Conservation (phyloP, 2,113 vertebrate species). For the Axis porcinus region DNA sequence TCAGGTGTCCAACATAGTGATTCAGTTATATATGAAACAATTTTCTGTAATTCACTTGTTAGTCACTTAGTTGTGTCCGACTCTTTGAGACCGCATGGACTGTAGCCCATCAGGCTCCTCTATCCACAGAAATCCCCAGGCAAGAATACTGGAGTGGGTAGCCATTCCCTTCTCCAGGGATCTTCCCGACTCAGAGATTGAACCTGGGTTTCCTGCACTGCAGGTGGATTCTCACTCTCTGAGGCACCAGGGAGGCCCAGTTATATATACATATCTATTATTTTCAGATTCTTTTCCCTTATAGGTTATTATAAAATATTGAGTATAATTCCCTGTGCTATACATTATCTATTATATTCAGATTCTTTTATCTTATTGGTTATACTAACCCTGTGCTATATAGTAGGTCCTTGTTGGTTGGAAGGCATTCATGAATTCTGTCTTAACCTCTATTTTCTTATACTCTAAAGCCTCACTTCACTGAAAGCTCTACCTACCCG, state of each 20-base stretch:
- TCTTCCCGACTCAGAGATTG: not conserved
- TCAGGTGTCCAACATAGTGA: not conserved
- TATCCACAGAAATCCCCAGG: not conserved
- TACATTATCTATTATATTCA: not conserved
- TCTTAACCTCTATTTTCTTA: not conserved
- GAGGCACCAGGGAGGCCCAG: not conserved
- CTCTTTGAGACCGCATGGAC: not conserved
- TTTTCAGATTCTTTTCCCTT: not conserved
- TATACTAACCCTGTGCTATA: not conserved
- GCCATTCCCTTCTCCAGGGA: not conserved
- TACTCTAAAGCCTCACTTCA: not conserved
- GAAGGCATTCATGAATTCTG: not conserved
- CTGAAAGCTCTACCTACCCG: not conserved
- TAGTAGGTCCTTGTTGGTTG: not conserved
- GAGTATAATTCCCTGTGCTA: not conserved
- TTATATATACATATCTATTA: not conserved
- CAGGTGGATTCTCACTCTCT: not conserved
- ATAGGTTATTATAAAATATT: not conserved
- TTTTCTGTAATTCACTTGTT: not conserved
- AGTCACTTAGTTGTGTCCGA: not conserved
- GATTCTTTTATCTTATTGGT: not conserved
- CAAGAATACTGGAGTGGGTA: not conserved
- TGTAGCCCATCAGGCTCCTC: not conserved
- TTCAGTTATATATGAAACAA: not conserved
- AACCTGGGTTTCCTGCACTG: not conserved